A percentile compares a stretch with the other conserved stretches of the same genome.
Conservation (phyloP, 2,797 vertebrate genomes). For the Scyliorhinus canicula region DNA sequence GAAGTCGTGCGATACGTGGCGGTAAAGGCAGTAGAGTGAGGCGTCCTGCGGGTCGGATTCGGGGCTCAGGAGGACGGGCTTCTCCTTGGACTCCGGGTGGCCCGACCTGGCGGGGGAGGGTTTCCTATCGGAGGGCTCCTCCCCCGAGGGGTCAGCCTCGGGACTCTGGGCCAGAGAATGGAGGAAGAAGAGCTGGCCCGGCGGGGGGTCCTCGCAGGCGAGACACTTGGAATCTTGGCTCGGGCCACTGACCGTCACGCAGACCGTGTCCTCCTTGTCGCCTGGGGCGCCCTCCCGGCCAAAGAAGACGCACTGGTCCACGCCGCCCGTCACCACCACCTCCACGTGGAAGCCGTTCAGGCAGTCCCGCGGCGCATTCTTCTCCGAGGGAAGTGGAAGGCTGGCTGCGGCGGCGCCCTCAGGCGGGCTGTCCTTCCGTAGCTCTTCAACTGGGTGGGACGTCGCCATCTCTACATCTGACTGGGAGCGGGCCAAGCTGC, state of each 20-base stretch:
- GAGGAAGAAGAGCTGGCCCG: slow-evolving; percentile 83
- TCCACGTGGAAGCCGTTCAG: slow-evolving; percentile 86
- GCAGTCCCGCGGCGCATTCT: slow-evolving; percentile 59
- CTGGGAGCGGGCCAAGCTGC: not conserved
- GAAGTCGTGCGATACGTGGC: slow-evolving; percentile 91
- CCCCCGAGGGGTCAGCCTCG: slow-evolving; percentile 51
- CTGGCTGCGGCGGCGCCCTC: slow-evolving; percentile 47
- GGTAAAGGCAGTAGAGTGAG: slow-evolving; percentile 84
- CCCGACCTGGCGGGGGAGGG: slow-evolving; percentile 48
- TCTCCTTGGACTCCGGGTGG: slow-evolving; percentile 50
- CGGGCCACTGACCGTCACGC: slow-evolving; percentile 60
- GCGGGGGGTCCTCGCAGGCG: slow-evolving; percentile 65
- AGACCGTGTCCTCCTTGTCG: slow-evolving; percentile 82
- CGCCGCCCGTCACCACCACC: slow-evolving; percentile 87
- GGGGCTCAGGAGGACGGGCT: slow-evolving; percentile 38
- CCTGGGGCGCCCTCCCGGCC: slow-evolving; percentile 85
- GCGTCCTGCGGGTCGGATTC: slow-evolving; percentile 57
- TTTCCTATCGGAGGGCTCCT: slow-evolving; percentile 31
- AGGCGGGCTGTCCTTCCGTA: slow-evolving; percentile 49
- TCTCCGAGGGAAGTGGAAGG: slow-evolving; percentile 42
- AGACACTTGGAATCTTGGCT: slow-evolving; percentile 47
- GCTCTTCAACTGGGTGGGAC: not conserved
- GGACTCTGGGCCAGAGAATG: slow-evolving; percentile 55
- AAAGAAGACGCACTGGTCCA: slow-evolving; percentile 89
- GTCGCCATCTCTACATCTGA: not conserved